phyloP scores from a whole-genome alignment of 2,888 invertebrate species.

The Achlya flavicornis region DNA sequence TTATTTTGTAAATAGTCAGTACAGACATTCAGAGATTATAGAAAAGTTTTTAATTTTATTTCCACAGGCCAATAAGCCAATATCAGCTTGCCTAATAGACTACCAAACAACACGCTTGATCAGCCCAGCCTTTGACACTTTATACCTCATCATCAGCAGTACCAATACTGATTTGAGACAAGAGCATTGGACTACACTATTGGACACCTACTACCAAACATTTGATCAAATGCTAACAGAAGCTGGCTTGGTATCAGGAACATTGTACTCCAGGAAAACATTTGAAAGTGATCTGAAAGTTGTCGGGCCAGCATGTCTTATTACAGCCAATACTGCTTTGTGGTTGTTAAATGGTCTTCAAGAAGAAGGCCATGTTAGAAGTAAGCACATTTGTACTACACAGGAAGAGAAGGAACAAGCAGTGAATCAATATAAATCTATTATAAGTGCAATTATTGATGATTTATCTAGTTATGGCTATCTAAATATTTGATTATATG shows the following conservation, averaged over 20 bases:
- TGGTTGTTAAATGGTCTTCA: slow-evolving; percentile 72
- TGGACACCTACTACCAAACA: slow-evolving; percentile 59
- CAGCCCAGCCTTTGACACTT: slow-evolving; percentile 66
- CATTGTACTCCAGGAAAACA: slow-evolving; percentile 51
- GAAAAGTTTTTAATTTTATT: not conserved
- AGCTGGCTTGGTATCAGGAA: slow-evolving; percentile 39
- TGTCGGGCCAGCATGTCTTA: slow-evolving; percentile 66
- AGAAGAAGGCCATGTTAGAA: slow-evolving; percentile 71
- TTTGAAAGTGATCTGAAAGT: slow-evolving; percentile 61
- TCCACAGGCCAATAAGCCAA: slow-evolving; percentile 54
- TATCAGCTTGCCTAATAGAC: slow-evolving; percentile 69
- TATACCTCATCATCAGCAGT: slow-evolving; percentile 68
- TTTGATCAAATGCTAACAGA: slow-evolving; percentile 45
- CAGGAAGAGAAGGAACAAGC: slow-evolving; percentile 54
- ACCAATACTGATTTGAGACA: slow-evolving; percentile 52
- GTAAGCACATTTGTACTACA: slow-evolving; percentile 54
- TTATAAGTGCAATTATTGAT: slow-evolving; percentile 61
- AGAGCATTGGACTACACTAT: slow-evolving; percentile 45
- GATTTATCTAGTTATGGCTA: slow-evolving; percentile 63
- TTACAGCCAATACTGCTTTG: slow-evolving; percentile 70
- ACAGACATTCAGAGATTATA: too few relatives aligned
- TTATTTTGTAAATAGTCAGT: too few relatives aligned
- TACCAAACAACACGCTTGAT: slow-evolving; percentile 67
- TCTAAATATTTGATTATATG: slow-evolving; percentile 17
- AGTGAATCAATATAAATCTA: slow-evolving; percentile 50